Evolutionary conservation across 1,140 invertebrate species (phyloP).

Genomic region (Drosophila takahashii): DNA sequence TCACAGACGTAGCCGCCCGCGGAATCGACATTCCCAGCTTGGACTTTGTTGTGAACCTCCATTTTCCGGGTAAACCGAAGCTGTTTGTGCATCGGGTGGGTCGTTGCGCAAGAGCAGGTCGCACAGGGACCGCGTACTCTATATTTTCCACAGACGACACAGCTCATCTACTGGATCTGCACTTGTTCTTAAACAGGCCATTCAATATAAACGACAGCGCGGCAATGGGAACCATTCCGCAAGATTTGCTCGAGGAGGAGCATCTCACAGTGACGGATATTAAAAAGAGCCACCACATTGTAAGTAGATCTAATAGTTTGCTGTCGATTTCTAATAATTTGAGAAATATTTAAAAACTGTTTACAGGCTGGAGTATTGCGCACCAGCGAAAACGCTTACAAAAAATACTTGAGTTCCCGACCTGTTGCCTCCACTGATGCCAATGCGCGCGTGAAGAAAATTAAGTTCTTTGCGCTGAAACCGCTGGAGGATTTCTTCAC

Average conservation of each 20-base stretch:
- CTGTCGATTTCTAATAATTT: no score
- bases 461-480: conserved; percentile 82
- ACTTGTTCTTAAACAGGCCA: conserved; percentile 95
- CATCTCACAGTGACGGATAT: conserved; percentile 91
- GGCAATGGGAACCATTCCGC: conserved; percentile 90
- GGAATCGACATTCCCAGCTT: conserved; percentile 98
- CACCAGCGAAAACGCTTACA: conserved; percentile 94
- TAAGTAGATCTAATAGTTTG: conserved; percentile 83
- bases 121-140: conserved; percentile 95
- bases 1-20: conserved; percentile 98
- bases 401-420: conserved; percentile 94
- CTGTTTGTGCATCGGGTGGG: conserved; percentile 99
- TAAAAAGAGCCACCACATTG: conserved; percentile 91
- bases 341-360: no score
- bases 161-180: conserved; percentile 96
- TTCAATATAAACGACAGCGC: conserved; percentile 87
- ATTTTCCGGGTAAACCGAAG: conserved; percentile 98
- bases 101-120: conserved; percentile 97
- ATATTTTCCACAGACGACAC: conserved; percentile 95
- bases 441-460: conserved; percentile 90
- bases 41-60: conserved; percentile 98
- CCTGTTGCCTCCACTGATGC: conserved; percentile 95
- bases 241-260: conserved; percentile 93
- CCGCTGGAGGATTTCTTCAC: conserved; percentile 82
- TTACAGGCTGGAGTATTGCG: conserved; percentile 89